Evolutionary conservation across 2,888 invertebrate species (phyloP).

Genomic region (Melanchra persicariae): DNA sequence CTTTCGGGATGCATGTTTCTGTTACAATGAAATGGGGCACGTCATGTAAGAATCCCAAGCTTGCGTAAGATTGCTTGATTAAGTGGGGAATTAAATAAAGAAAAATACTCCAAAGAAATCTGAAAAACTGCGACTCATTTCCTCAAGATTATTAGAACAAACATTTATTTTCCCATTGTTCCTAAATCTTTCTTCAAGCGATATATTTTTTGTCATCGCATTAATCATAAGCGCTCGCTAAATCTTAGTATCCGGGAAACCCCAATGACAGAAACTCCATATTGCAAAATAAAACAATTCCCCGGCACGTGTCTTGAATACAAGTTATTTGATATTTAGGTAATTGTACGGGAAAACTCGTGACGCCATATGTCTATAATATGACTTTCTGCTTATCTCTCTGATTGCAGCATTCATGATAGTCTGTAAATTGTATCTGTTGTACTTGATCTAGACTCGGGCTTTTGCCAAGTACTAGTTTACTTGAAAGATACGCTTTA

Average conservation of each 20-base stretch:
- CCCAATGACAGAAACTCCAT: slow-evolving; percentile 33
- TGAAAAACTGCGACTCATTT: slow-evolving; percentile 8
- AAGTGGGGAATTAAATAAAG: slow-evolving; percentile 40
- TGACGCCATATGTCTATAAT: slow-evolving; percentile 29
- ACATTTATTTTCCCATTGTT: slow-evolving; percentile 2
- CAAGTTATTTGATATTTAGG: slow-evolving; percentile 49
- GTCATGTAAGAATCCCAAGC: slow-evolving; percentile 48
- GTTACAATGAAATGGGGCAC: slow-evolving; percentile 50
- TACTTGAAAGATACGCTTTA: neutral
- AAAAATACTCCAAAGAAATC: slow-evolving; percentile 20
- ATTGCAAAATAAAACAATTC: slow-evolving; percentile 44
- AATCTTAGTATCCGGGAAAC: slow-evolving; percentile 42
- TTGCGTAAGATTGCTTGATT: slow-evolving; percentile 44
- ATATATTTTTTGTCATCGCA: slow-evolving; percentile 26
- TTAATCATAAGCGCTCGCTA: slow-evolving; percentile 44
- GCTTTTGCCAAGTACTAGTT: slow-evolving; percentile 27
- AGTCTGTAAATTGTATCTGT: slow-evolving; percentile 18
- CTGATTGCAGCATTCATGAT: slow-evolving; percentile 23
- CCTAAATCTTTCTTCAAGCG: slow-evolving; percentile 13
- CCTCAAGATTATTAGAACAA: slow-evolving; percentile 10
- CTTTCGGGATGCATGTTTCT: slow-evolving; percentile 45
- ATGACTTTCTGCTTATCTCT: slow-evolving; percentile 35
- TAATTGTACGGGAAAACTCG: slow-evolving; percentile 47
- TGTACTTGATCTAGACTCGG: slow-evolving; percentile 4
- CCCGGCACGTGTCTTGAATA: slow-evolving; percentile 50